Conservation (phyloP, 2,113 vertebrate species). For the Tylochromis polylepis region DNA sequence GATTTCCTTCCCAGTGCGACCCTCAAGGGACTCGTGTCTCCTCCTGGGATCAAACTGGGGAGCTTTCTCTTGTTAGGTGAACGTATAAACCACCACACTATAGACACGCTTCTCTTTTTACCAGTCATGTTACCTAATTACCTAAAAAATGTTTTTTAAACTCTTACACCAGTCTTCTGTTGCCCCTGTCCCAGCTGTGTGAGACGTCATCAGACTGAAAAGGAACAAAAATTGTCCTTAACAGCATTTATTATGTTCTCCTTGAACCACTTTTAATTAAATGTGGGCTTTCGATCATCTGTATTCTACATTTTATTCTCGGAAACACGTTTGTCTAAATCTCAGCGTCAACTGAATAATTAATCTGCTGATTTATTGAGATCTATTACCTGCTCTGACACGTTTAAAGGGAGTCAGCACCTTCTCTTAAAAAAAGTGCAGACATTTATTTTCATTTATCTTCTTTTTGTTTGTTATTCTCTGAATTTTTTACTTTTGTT, state of each 20-base stretch:
- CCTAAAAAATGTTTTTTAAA: accelerated
- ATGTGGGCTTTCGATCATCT: accelerated
- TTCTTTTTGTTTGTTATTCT: background rate
- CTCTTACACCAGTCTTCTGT: background rate
- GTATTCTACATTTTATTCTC: background rate
- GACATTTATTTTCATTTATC: background rate
- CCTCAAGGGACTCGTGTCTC: background rate
- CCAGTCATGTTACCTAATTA: background rate
- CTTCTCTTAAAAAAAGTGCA: background rate
- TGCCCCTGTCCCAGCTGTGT: background rate
- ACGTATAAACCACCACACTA: background rate
- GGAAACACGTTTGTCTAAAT: background rate
- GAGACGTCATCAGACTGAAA: background rate
- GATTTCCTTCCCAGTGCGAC: background rate
- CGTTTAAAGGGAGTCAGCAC: background rate
- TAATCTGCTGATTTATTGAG: background rate
- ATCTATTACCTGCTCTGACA: background rate
- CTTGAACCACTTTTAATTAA: background rate
- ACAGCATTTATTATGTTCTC: background rate
- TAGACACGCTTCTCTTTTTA: background rate
- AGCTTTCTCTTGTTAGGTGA: accelerated
- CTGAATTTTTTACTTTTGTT: background rate
- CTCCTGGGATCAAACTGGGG: background rate
- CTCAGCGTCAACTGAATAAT: background rate
- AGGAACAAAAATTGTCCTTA: background rate